Evolutionary conservation across 2,113 vertebrate genomes (phyloP).

Genomic region (Eonycteris spelaea): DNA sequence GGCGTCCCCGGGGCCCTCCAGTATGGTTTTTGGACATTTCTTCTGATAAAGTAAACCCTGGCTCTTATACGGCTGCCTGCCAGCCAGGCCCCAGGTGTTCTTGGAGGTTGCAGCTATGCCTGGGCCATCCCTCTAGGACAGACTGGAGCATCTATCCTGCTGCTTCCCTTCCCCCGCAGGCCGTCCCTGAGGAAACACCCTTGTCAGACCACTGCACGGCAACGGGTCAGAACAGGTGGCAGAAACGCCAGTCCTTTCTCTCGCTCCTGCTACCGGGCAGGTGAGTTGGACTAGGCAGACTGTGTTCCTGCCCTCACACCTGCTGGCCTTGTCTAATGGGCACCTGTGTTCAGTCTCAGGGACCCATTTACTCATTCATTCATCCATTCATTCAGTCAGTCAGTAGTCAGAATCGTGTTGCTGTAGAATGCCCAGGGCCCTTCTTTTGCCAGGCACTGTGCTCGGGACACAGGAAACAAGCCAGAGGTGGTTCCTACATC

Average conservation of each 20-base stretch:
- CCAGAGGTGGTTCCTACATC: background rate
- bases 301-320: background rate
- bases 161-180: background rate
- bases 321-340: background rate
- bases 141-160: background rate
- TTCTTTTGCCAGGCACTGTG: background rate
- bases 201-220: background rate
- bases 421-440: fast-evolving
- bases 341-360: background rate
- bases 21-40: background rate
- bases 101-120: background rate
- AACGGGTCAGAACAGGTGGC: background rate
- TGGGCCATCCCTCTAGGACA: background rate
- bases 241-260: background rate
- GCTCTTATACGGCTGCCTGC: background rate
- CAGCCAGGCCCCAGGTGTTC: background rate
- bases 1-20: background rate
- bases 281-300: background rate
- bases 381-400: background rate
- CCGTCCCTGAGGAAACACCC: background rate
- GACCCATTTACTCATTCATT: fast-evolving
- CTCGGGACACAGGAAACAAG: background rate
- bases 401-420: fast-evolving
- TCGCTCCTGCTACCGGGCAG: background rate
- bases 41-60: background rate